Conservation (phyloP, 2,797 vertebrate species). For the Chromis chromis region DNA sequence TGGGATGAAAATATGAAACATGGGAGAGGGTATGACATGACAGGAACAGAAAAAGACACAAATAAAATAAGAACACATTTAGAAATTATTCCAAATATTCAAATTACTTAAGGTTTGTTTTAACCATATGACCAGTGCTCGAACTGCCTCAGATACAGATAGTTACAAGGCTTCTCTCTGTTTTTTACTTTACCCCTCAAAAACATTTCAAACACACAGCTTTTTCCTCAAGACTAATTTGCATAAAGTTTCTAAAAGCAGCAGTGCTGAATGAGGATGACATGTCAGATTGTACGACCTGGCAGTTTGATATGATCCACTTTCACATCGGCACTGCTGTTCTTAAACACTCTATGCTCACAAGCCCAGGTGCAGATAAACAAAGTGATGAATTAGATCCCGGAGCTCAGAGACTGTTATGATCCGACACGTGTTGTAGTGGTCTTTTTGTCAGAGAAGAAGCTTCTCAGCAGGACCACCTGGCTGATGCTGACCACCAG, state of each 20-base stretch:
- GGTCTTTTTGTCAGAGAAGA: constrained; percentile 98
- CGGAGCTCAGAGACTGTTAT: constrained; percentile 80
- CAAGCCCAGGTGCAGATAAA: constrained; percentile 39
- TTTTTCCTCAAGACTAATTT: constrained; percentile 35
- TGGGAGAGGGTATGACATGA: constrained; percentile 15
- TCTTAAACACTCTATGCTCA: constrained; percentile 59
- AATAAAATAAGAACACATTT: constrained; percentile 54
- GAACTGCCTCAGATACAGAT: constrained; percentile 42
- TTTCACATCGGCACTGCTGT: constrained; percentile 57
- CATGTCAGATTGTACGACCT: constrained; percentile 54
- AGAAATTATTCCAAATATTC: constrained; percentile 58
- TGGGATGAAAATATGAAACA: constrained; percentile 28
- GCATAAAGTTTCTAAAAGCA: constrained; percentile 58
- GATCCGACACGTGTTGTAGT: constrained; percentile 96
- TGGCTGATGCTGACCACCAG: constrained; percentile 98
- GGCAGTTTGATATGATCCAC: constrained; percentile 65
- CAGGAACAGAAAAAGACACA: constrained; percentile 28
- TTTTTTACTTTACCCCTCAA: constrained; percentile 30
- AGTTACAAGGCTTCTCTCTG: constrained; percentile 40
- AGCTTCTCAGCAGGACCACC: constrained; percentile 96
- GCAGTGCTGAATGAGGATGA: constrained; percentile 46
- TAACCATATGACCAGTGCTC: constrained; percentile 33
- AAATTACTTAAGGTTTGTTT: constrained; percentile 50
- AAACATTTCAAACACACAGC: constrained; percentile 44
- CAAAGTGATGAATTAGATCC: constrained; percentile 43